Evolutionary conservation across 2,797 vertebrate species (phyloP), one percentile per base, ranked within the genome.

Genomic region (Ptychadena robeensis): DNA sequence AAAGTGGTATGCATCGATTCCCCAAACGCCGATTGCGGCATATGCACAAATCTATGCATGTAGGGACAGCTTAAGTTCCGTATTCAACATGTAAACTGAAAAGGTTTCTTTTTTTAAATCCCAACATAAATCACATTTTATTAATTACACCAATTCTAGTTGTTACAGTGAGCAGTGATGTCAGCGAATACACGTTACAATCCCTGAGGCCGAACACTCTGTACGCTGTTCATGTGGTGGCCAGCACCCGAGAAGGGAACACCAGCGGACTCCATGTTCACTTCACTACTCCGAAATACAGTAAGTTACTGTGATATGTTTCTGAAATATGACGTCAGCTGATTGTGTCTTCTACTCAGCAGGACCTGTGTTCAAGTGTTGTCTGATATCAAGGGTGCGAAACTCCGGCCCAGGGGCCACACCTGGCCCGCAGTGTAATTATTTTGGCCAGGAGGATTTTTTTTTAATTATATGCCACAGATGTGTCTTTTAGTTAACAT

Each of bases 211-310:
- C 89, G 25, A 80, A 88, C 72, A 93, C 90, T 0, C 83, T 88
- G 5, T 94, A 94, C 37, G 86, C 85, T 31, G 89, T 88, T 64
- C 12, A 48, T 67, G 86, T 94, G 18, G 89, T 88, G 90, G 94
- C 90, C 84, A 92, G 71, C 71, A 94, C 90, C 68, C 32, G 3
- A 35, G 90, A 81, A 48, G 93, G 93, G 8, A 90, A 90, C 1
- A 75, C 1, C 14, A 87, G 0, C 0, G 89, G 93, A 35, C 40
- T 66, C 3, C 27, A 0, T 10, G 84, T 89, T 68, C 87, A 76
- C 25, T 94, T 94, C 85, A 90, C 73, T 73, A 94, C 93, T 35
- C 79, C 83, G 7, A 89, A 88, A 31, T 0, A 92, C 1, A 85
- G 94, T 94, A 88, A 91, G 91, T 93, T 79, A 28, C 15, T 72